Evolutionary conservation across 2,797 vertebrate genomes (phyloP), one percentile per base, ranked within the genome.

Genomic region (Arremon aurantiirostris): DNA sequence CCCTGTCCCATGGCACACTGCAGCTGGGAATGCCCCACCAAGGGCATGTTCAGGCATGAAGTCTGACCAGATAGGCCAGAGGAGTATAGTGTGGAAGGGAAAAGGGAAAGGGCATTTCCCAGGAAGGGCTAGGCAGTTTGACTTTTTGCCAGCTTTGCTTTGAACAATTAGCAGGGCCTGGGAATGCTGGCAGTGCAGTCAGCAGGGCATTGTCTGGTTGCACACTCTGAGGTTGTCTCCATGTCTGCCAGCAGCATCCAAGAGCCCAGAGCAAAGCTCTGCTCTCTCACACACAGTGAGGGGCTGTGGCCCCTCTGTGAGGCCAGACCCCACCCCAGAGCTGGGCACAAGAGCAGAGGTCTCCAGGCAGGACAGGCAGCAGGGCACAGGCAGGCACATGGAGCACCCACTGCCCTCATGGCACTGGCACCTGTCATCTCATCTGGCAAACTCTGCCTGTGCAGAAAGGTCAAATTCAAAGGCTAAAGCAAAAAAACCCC

Each of bases 181-280:
- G 59, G 84, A 93, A 71, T 18, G 39, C 44, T 73, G 94, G 72
- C 76, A 16, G 9, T 32, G 12, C 52, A 2, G 1, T 73, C 95
- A 55, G 46, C 19, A 55, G 76, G 89, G 94, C 57, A 9, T 56
- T 93, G 84, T 85, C 94, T 95, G 79, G 86, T 94, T 78, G 26
- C 42, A 28, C 44, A 6, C 28, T 5, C 93, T 35, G 52, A 73
- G 56, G 46, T 47, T 72, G 81, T 30, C 86, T 96, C 93, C 93
- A 89, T 75, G 68, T 93, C 91, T 96, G 88, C 83, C 81, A 82
- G 34, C 84, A 96, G 76, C 95, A 95, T 91, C 87, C 61, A 47
- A 76, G 72, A 89, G 63, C 84, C 72, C 77, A 32, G 11, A 4
- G 34, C 18, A n/a, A 94, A 82, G 49, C 12, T 10, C 82, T 72